Conservation (phyloP, 2,797 vertebrate species). For the Liparis tanakae region DNA sequence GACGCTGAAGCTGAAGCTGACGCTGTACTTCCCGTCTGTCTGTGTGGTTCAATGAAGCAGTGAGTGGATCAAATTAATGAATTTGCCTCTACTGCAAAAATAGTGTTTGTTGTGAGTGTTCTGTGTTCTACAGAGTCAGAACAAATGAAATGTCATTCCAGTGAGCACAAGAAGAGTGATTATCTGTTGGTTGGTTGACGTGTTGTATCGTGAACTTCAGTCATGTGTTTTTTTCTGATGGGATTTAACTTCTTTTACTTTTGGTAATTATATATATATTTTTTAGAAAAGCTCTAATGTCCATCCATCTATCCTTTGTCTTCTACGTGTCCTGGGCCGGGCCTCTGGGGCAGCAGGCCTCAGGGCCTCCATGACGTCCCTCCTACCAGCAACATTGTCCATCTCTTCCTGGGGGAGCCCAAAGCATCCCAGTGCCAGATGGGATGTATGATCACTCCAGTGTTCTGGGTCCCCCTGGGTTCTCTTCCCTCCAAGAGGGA, state of each 20-base stretch:
- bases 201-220: background rate
- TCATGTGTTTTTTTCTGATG: background rate
- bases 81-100: background rate
- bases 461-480: background rate
- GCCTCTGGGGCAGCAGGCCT: background rate
- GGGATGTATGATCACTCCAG: background rate
- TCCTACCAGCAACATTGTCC: background rate
- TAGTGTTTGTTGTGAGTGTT: background rate
- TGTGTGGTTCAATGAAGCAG: constrained; percentile 20
- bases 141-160: constrained; percentile 3
- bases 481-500: background rate
- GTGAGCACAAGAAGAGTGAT: background rate
- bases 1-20: background rate
- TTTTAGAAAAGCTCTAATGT: background rate
- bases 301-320: background rate
- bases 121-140: background rate
- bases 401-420: background rate
- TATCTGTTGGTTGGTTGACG: background rate
- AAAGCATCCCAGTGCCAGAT: background rate
- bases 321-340: background rate
- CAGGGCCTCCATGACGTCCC: background rate
- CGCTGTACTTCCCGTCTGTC: background rate
- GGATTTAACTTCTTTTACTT: background rate
- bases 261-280: background rate
- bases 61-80: constrained; percentile 2